Evolutionary conservation across 35 echinoderm and acorn worm genomes (phyloP), one percentile per base, ranked within the genome.

Genomic region (Ptychodera flava): DNA sequence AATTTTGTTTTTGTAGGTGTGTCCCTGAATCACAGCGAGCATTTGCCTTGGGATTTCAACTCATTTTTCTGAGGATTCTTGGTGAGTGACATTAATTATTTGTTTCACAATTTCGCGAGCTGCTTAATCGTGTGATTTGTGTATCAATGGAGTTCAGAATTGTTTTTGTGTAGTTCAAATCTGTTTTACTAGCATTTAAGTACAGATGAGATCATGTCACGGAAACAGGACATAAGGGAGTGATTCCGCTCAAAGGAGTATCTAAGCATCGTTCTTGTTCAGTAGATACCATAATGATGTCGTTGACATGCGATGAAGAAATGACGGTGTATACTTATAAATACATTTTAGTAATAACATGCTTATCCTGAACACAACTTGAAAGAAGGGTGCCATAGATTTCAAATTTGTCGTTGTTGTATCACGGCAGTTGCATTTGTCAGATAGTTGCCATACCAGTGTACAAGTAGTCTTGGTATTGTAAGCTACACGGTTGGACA

Each of bases 21-120:
- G 88, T 90, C 80, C 88, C 88, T 32, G 88, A 90, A 0, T 77
- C 88, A 29, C 88, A 90, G 53, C 81, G 88, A 36, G 76, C 88
- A 32, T 84, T 90, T 31, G 88, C 88, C n/a, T 83, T 90, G 0
- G 88, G 88, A 36, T 14, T 90, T 12, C 88, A 90, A n/a, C 85
- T 75, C 31, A 35, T 90, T 27, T 84, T 90, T 87, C 82, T n/a
- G 31, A 84, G 88, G 38, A 34, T 80, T 1, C 37, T 90, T 32
- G 88, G 88, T 90, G 33, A 88, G 34, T 0, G 45, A 33, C 31
- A 30, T 1, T 33, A 0, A 28, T 33, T 34, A 35, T 33, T 15
- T 28, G 22, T 34, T 1, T 0, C 28, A 28, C 1, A 33, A 22
- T 1, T 1, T 83, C 28, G 28, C 31, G 34, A 82, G 32, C 32